These are phyloP conservation scores for Laticauda colubrina DNA, from an alignment of 2,113 vertebrate species.

Conservation along the genomic window DNA sequence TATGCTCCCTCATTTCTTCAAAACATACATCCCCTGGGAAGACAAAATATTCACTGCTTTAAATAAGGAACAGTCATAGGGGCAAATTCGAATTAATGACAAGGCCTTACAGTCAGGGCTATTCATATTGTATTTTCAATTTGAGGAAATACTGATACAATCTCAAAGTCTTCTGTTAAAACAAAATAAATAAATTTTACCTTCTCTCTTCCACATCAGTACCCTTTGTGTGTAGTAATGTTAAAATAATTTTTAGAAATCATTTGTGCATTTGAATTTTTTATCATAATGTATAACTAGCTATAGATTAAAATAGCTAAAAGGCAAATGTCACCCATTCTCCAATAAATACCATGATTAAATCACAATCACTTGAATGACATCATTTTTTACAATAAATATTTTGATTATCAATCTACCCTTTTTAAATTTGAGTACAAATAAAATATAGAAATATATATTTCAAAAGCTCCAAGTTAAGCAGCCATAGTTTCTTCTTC, in stretches of 20 bases:
- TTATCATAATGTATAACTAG: background rate
- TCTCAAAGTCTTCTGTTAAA: background rate
- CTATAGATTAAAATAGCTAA: background rate
- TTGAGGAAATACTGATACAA: background rate
- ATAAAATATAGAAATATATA: background rate
- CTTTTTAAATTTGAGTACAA: background rate
- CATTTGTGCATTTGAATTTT: background rate
- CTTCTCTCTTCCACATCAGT: background rate
- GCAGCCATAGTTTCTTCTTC: background rate
- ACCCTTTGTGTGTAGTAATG: background rate
- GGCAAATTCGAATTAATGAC: background rate
- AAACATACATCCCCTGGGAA: background rate
- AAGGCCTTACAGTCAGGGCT: background rate
- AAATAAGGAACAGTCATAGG: background rate
- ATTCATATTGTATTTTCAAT: background rate
- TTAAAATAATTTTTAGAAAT: background rate
- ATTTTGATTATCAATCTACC: background rate
- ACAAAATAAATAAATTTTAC: background rate
- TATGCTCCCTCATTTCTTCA: background rate
- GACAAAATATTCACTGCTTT: background rate
- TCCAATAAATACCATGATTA: background rate
- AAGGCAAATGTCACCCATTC: background rate
- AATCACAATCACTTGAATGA: background rate
- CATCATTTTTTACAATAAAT: background rate
- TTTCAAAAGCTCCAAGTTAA: background rate